Evolutionary conservation across 2,113 vertebrate genomes (phyloP), one percentile per base, ranked within the genome.

Genomic region (Lasiurus borealis): DNA sequence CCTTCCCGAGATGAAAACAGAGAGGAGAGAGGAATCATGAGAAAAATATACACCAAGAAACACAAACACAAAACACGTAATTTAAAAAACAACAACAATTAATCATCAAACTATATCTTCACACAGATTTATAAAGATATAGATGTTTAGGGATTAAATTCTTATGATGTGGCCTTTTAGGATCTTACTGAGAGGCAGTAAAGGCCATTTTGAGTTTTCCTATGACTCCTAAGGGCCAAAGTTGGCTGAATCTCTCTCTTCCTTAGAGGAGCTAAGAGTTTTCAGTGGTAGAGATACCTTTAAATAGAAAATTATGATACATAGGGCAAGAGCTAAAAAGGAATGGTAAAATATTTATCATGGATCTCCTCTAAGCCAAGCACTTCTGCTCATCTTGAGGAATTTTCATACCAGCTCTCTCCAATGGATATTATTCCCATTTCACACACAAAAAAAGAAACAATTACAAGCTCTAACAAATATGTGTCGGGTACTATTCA

Each of bases 91-190:
- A 18, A 2, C 3, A 48, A 62, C 75, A 15, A 3, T 15, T 31
- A 68, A 71, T 50, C 36, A 54, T 48, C 23, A 48, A 82, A 50
- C 44, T 50, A 13, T 64, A 57, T 15, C 80, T 88, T 27, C 25
- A 62, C 14, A 54, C 2, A 80, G 34, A 85, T 71, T 64, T 64
- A 80, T 21, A 83, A 92, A 87, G 40, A 73, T 10, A 34, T 4
- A 68, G 46, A 44, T 19, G 73, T 83, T 86, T 46, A 83, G 84
- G 76, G 21, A 89, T 73, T 52, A n/a, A 29, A 36, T 59, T 90
- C 76, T 11, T 92, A 73, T 83, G 82, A 68, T 16, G 19, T 93
- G 76, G 50, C 29, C 86, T 85, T 83, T 84, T 36, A 62, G 18
- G 50, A 88, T 88, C 50, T 40, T 29, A 27, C 52, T 25, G 48